Evolutionary conservation across 2,888 invertebrate genomes (phyloP), one percentile per base, ranked within the genome.

Genomic region (Orthonychiurus folsomi): DNA sequence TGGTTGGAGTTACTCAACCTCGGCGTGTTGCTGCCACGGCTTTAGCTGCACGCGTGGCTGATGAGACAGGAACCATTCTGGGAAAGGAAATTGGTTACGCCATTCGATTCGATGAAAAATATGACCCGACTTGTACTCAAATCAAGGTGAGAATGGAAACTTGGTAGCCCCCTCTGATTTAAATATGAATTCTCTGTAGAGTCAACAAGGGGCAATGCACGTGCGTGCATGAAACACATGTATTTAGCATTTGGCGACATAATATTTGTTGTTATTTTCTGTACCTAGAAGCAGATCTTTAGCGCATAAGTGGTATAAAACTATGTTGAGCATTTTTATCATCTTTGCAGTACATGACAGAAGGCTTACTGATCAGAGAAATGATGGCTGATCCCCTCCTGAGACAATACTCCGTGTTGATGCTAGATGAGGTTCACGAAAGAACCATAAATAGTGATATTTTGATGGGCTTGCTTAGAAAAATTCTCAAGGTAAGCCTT

Each of bases 341-440:
- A 62, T 65, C 63, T 66, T 76, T 78, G 15, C 79, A 93, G 89
- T 97, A 88, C 74, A 86, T 99, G 86, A 97, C 97, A 0, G 97
- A 99, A 79, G 97, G 97, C 0, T 88, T 97, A 63, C 77, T 99
- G 26, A 80, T 99, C 1, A 81, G 94, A 23, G 97, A 99, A 80
- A 89, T 99, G 84, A 90, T 97, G 82, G 84, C 85, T 0, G 96
- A 99, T 75, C 99, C 97, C 0, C 79, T 99, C 9, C 80, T 99
- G 1, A 86, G 87, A 73, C 86, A 86, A 72, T 99, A 97, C 76
- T 84, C 86, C 53, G 87, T 89, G 1, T 84, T 97, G 2, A 86
- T 96, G 74, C 79, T 96, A 47, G 95, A 96, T 75, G 95, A 96
- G 81, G 95, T 93, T 0, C 99, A 99, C 75, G 97, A 99, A 77